These are phyloP conservation scores for Amblyteles armatorius DNA, from an alignment of 2,888 invertebrate genomes.

Conservation along the genomic window DNA sequence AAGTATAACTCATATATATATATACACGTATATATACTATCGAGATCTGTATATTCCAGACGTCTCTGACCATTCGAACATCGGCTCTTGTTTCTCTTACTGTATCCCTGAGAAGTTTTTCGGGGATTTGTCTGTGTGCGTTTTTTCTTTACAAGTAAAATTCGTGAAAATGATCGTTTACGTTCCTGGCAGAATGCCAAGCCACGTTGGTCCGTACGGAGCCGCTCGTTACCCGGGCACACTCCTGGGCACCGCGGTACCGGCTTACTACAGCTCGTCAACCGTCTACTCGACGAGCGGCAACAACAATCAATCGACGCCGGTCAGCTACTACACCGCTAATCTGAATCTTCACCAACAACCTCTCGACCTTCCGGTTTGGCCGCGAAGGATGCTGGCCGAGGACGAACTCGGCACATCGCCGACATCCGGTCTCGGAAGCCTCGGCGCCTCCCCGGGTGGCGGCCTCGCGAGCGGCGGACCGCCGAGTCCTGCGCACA, in stretches of 20 bases:
- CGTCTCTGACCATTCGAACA: constrained; percentile 31
- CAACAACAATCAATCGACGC: constrained; percentile 58
- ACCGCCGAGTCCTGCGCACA: constrained; percentile 82
- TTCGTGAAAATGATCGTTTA: constrained; percentile 82
- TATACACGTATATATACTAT: constrained; percentile 4
- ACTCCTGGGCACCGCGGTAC: constrained; percentile 79
- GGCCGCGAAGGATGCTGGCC: constrained; percentile 83
- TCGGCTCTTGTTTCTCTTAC: constrained; percentile 4
- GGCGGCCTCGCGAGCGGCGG: constrained; percentile 76
- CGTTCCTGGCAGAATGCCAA: constrained; percentile 84
- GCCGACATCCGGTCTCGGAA: constrained; percentile 75
- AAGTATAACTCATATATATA: neutral
- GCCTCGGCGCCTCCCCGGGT: constrained; percentile 74
- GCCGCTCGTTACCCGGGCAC: constrained; percentile 82
- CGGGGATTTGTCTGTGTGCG: neutral
- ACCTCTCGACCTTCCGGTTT: constrained; percentile 81
- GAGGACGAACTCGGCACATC: constrained; percentile 81
- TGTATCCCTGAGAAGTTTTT: neutral
- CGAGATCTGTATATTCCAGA: neutral
- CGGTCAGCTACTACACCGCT: constrained; percentile 61
- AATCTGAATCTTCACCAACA: constrained; percentile 71
- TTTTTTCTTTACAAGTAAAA: constrained; percentile 6
- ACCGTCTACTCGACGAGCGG: constrained; percentile 71
- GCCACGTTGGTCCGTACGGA: constrained; percentile 81
- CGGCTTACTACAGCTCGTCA: constrained; percentile 78